Percentiles rank a stretch among this genome's conserved stretches.
These are phyloP conservation scores for Creontiades dilutus DNA, from an alignment of 2,888 invertebrate species.

Conservation along the genomic window DNA sequence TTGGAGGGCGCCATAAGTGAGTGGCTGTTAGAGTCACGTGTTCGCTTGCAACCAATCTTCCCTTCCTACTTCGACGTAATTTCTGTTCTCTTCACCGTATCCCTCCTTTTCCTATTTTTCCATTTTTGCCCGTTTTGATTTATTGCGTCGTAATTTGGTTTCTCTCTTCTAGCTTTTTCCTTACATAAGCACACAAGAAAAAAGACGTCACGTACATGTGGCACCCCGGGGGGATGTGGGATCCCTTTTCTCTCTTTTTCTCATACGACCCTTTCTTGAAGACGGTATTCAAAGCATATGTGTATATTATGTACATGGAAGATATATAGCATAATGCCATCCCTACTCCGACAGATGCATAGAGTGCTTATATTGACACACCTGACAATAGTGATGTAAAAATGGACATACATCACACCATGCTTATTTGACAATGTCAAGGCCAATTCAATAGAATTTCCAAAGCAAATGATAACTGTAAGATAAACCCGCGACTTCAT, in stretches of 20 bases:
- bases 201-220: conserved; percentile 42
- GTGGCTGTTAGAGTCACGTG: conserved; percentile 39
- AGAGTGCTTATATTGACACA: no score
- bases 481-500: no score
- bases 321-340: neutral
- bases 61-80: conserved; percentile 28
- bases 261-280: neutral
- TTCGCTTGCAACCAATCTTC: conserved; percentile 17
- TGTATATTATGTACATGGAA: neutral
- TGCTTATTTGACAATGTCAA: no score
- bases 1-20: conserved; percentile 23
- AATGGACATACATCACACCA: no score
- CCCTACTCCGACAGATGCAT: no score
- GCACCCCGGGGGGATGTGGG: neutral
- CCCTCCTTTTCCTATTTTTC: neutral
- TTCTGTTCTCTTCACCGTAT: neutral
- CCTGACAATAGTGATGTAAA: no score
- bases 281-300: neutral
- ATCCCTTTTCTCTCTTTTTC: neutral
- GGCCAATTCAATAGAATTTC: no score
- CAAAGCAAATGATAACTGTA: no score
- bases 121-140: neutral
- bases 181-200: neutral
- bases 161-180: neutral
- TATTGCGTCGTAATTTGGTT: conserved; percentile 2